Evolutionary conservation across 2,113 vertebrate genomes (phyloP), one percentile per base, ranked within the genome.

Genomic region (Bos indicus): DNA sequence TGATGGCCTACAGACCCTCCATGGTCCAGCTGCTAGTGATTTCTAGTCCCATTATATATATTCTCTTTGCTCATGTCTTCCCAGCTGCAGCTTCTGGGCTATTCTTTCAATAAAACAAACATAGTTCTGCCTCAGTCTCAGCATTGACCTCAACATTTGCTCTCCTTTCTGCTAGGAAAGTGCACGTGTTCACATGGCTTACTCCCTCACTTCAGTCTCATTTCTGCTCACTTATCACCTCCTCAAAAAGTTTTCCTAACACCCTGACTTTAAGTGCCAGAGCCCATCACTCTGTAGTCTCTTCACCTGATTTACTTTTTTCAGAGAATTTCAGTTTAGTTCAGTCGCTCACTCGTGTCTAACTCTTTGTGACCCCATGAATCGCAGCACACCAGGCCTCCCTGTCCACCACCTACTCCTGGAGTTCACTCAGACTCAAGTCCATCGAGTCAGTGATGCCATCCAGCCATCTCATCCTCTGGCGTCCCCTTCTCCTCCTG

Each of bases 181-280:
- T 48, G 64, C 64, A 51, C 16, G 0, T 48, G 16, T 95, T 94
- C 4, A 4, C 43, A 7, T 33, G 43, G 46, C 28, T 89, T 43
- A 48, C 28, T 54, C 19, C 3, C 25, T 93, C 78, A 74, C 23
- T 86, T 89, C 52, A 89, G 0, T 86, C 40, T 48, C 36, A 6
- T 82, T 85, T 82, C 80, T 15, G 1, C 54, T 64, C 43, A 67
- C 15, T 48, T 67, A 26, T 2, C 14, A 57, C 40, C 36, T 80
- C 62, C 59, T 92, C 60, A 60, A 36, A 93, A 91, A 95, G 19
- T 81, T 71, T 67, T 51, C 25, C 54, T 14, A 13, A 83, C 26
- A 60, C 28, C 15, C 64, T 91, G 28, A 23, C 30, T 88, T 54
- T 25, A 80, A 78, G 62, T 67, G 17, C 36, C 78, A 36, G 33